Base-by-base conservation (phyloP, 92 coral and sea anemone species). In the Montipora capitata region DNA sequence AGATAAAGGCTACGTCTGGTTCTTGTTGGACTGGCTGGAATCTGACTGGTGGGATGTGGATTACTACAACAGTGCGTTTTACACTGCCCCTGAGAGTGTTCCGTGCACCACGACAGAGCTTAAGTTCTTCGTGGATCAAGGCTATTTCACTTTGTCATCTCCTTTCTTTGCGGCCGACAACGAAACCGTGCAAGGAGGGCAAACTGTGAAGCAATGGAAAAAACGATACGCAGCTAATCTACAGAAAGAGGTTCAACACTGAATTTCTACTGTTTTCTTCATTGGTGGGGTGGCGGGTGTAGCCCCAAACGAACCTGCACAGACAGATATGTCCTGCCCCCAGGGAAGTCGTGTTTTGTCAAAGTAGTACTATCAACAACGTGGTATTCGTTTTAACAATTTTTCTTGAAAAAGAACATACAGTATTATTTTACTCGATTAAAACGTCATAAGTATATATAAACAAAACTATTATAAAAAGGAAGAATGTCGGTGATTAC, bases 21-120 rank as follows among this genome's bases (percentile, higher is more conserved):
- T 94, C 64, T 72, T 94, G 27, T 57, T 94, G 61, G 97, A 90
- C 59, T 94, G 97, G 97, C 74, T 94, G 38, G 97, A 92, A 41
- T 85, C 81, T 44, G 92, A 92, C 43, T 94, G 97, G 97, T 94
- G 97, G 97, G 84, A 94, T 66, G 93, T 88, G 17, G 94, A 89
- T 40, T 91, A 81, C 35, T 83, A 75, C 86, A 94, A 89, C 90
- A 83, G 75, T 66, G 78, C 57, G 11, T 12, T 78, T 39, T 71
- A 86, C 93, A 59, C 95, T 35, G 77, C 95, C 52, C 85, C 95
- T 6, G 97, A 94, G 58, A 40, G 40, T 68, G 94, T 94, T 3
- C 94, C 94, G n/a, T 94, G 97, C 78, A 59, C 83, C 68, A 92
- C 92, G 4, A 81, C 18, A 17, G 92, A 94, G 58, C 80, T 94